Evolutionary conservation across 2,888 invertebrate species (phyloP), one percentile per base, ranked within the genome.

Genomic region (Smittia aterrima): DNA sequence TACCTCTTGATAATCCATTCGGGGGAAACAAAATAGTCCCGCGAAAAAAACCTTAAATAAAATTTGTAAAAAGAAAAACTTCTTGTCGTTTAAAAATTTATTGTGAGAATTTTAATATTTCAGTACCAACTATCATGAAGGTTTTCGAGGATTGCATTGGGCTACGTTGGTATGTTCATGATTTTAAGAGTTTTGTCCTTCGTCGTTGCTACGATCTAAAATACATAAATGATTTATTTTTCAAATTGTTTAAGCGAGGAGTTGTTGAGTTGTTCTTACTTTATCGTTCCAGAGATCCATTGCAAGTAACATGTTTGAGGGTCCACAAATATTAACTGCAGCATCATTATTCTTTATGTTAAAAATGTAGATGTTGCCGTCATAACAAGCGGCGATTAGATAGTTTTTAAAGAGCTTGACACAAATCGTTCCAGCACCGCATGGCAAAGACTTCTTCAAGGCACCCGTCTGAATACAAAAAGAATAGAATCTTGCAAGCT

Each of bases 301-400:
- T 1, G 90, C 89, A 22, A 92, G 83, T 78, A 92, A 84, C 86
- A 91, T 88, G 77, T 89, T 89, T 41, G 89, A 87, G 24, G 91
- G 89, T 64, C 91, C 91, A 16, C 87, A 84, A 77, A 92, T 86
- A 76, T 86, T 87, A 38, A 88, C 88, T 75, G 89, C 79, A 77
- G 88, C 86, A 71, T 79, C 80, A 11, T 86, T 82, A 1, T 82
- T 80, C 75, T 80, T 80, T 75, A 79, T 82, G 76, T 85, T 84
- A 81, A 89, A 89, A 75, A 91, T 86, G 81, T 92, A 92, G 78
- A 92, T 88, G 79, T 87, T 89, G 75, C 92, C 92, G 83, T 92
- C 91, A 80, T 91, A 91, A 83, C 92, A 92, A 77, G 91, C 92
- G 58, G 90, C 89, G 53, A 88, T 85, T 76, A 90, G 82, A 53